phyloP scores from a whole-genome alignment of 1,140 invertebrate species.

The Gryon sp. region DNA sequence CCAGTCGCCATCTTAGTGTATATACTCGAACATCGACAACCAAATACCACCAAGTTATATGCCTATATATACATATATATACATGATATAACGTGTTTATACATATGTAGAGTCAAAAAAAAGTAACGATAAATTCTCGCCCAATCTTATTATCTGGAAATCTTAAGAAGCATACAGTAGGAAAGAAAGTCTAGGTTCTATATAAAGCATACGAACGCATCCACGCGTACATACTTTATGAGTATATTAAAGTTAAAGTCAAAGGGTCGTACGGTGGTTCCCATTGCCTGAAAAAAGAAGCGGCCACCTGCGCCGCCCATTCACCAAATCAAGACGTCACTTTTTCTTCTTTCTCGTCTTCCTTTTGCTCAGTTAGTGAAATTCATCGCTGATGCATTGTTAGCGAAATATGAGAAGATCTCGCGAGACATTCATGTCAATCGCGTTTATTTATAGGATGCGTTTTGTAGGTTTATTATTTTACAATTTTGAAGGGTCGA shows the following conservation, averaged over 20 bases:
- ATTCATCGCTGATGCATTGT: constrained; percentile 25
- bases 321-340: constrained; percentile 25
- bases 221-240: constrained; percentile 50
- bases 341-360: constrained; percentile 6
- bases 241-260: constrained; percentile 40
- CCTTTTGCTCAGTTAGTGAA: constrained; percentile 1
- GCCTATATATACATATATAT: too few species aligned
- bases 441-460: constrained; percentile 29
- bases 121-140: constrained; percentile 42
- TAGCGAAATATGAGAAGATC: constrained; percentile 7
- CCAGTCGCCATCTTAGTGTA: constrained; percentile 37
- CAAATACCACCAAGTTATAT: too few species aligned
- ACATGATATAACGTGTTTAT: constrained; percentile 33
- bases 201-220: constrained; percentile 28
- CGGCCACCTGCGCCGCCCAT: constrained; percentile 29
- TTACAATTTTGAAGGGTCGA: constrained; percentile 28
- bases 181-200: constrained; percentile 33
- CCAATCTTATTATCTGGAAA: constrained; percentile 51
- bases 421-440: constrained; percentile 8
- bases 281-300: constrained; percentile 28
- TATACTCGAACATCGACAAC: too few species aligned
- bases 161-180: constrained; percentile 22
- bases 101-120: not conserved
- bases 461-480: constrained; percentile 36
- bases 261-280: too few species aligned